phyloP scores from a whole-genome alignment of 2,888 invertebrate genomes.

The Balanococcus diminutus region DNA sequence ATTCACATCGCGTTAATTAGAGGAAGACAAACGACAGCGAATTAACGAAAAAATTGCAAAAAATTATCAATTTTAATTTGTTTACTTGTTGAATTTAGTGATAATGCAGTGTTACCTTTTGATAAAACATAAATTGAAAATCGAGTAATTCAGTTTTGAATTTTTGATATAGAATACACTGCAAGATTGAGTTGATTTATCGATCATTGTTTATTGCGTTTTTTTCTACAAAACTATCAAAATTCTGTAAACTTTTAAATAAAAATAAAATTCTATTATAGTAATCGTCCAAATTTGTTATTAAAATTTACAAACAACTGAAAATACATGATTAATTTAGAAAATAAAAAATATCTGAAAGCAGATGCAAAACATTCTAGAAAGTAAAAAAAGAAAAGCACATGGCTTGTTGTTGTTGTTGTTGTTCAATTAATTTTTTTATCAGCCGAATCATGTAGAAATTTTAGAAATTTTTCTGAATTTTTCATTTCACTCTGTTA shows the following conservation, averaged over 20 bases:
- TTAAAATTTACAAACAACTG: too few relatives aligned
- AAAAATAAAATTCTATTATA: too few relatives aligned
- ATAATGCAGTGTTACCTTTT: neutral
- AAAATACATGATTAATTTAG: too few relatives aligned
- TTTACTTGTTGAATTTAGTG: slow-evolving; percentile 32
- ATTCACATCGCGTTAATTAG: neutral
- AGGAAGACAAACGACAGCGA: neutral
- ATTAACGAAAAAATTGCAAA: neutral
- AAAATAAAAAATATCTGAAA: too few relatives aligned
- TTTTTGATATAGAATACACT: neutral
- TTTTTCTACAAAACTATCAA: neutral
- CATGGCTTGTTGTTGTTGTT: too few relatives aligned
- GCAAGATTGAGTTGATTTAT: neutral
- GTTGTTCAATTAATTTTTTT: neutral
- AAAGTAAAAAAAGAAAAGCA: too few relatives aligned
- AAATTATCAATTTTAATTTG: neutral
- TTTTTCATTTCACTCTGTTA: neutral
- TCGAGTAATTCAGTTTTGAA: neutral
- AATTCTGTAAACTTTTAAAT: neutral
- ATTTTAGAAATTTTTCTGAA: neutral
- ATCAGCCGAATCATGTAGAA: neutral
- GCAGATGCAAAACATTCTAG: too few relatives aligned
- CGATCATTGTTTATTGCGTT: neutral
- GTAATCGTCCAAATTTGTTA: neutral
- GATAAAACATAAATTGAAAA: neutral